Evolutionary conservation across 2,113 vertebrate genomes (phyloP).

Genomic region (Ammodytes marinus): DNA sequence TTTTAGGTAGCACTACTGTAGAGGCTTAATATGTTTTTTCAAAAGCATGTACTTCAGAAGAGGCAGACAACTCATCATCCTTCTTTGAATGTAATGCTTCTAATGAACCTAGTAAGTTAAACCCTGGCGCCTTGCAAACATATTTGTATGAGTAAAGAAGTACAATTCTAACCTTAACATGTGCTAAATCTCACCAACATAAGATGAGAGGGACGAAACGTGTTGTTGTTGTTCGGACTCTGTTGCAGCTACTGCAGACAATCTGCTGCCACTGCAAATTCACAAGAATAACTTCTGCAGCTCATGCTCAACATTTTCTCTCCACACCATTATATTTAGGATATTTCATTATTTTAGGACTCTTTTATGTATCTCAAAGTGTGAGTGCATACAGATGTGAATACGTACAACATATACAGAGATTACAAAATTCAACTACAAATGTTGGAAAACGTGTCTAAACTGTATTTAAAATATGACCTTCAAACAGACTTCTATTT

Average conservation of each 20-base stretch:
- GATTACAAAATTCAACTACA: background rate
- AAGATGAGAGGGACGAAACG: background rate
- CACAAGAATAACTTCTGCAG: background rate
- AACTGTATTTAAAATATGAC: background rate
- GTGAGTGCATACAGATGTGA: no score
- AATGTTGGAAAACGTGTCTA: background rate
- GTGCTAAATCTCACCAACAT: background rate
- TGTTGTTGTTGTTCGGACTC: background rate
- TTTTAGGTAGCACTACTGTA: background rate
- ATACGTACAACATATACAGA: no score
- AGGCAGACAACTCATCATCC: background rate
- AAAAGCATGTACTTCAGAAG: background rate
- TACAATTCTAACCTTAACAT: background rate
- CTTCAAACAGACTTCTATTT: background rate
- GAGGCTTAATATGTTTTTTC: conserved; percentile 12
- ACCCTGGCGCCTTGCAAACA: background rate
- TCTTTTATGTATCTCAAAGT: background rate
- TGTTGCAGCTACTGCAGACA: background rate
- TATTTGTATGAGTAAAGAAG: background rate
- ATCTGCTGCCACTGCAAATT: background rate
- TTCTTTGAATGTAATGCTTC: background rate
- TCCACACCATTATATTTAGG: background rate
- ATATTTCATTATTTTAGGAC: background rate
- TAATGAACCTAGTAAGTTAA: background rate
- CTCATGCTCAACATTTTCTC: background rate